phyloP scores from a whole-genome alignment of 2,888 invertebrate species.

The Meta bourneti region DNA sequence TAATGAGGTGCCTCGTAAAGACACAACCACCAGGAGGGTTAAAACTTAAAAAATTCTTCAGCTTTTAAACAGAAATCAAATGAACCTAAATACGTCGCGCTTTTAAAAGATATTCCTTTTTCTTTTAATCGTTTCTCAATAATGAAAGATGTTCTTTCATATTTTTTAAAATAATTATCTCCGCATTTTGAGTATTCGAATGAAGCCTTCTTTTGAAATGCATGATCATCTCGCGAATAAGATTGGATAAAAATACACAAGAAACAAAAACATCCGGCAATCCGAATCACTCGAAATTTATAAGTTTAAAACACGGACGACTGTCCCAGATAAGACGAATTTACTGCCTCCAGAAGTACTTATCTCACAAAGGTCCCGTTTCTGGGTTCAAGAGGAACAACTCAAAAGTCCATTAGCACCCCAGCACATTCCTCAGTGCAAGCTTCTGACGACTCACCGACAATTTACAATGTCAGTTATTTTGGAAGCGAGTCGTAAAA shows the following conservation, averaged over 20 bases:
- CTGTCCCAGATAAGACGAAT: constrained; percentile 9
- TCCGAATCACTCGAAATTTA: background rate
- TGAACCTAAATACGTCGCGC: no score
- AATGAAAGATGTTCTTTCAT: no score
- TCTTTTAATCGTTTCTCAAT: no score
- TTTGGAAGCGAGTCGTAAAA: background rate
- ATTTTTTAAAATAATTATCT: no score
- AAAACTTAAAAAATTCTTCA: no score
- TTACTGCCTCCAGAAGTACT: background rate
- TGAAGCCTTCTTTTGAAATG: no score
- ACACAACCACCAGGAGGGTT: no score
- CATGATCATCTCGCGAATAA: no score
- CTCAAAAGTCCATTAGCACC: background rate
- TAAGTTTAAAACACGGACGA: background rate
- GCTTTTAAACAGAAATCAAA: no score
- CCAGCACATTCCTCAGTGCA: constrained; percentile 1
- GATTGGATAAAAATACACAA: background rate
- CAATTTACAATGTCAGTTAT: constrained; percentile 4
- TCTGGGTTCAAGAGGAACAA: background rate
- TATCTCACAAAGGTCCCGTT: background rate
- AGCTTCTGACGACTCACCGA: background rate
- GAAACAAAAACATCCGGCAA: background rate
- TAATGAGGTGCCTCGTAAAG: no score
- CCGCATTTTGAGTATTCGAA: no score
- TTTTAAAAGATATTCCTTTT: no score